Base-by-base conservation (phyloP, 2,888 invertebrate genomes). In the Oscheius myriophilus region DNA sequence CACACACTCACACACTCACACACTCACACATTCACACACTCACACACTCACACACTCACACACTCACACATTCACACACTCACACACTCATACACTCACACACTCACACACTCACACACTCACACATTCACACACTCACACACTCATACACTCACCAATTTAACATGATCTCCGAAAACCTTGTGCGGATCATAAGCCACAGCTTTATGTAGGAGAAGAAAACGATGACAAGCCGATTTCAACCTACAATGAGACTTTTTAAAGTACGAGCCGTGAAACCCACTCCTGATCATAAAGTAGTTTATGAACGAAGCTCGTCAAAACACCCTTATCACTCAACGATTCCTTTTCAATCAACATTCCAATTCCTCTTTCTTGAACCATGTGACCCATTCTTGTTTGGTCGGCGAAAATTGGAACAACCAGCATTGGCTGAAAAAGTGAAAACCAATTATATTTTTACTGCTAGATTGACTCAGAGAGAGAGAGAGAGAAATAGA, bases 371-470 rank as follows among this genome's bases (percentile, higher is more conserved):
- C 72, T 70, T 54, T 63, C 25, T 41, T 70, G 67, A 14, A 68
- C 73, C 41, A 72, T 71, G 41, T 74, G 61, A 4, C 84, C 81
- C 62, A 87, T 86, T 63, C 87, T 84, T 45, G 84, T 82, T 80
- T 88, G 88, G 77, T 88, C 88, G 18, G 85, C 87, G 69, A 86
- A 87, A 39, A 88, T 80, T 3, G 88, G 88, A 41, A 87, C 81
- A 12, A 87, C 87, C 4, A 88, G 83, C 73, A 88, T 86, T 3
- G 88, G 88, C 18, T 87, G 85, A 49, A 49, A 33, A 9, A 33
- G 33, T 6, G 9, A 33, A 6, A 6, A 9, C n/a, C n/a, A n/a
- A n/a, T n/a, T n/a, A n/a, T n/a, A n/a, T n/a, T n/a, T n/a, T n/a
- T n/a, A n/a, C n/a, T n/a, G n/a, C n/a, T n/a, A n/a, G n/a, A n/a